Percentiles rank a stretch among this genome's conserved stretches.
Conservation (phyloP, 2,113 vertebrate species). For the Oceanites oceanicus region DNA sequence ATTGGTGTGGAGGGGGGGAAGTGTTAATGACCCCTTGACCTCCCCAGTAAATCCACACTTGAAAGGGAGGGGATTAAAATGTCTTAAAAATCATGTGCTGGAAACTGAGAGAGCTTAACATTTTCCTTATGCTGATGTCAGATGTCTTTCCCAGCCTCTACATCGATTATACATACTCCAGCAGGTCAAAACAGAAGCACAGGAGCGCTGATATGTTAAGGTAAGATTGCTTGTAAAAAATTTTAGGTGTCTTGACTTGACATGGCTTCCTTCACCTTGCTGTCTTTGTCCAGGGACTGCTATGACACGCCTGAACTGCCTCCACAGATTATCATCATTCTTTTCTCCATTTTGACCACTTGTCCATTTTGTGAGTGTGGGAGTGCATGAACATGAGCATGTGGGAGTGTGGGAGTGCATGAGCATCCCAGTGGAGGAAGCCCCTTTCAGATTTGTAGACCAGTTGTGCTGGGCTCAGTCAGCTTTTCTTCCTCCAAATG, state of each 20-base stretch:
- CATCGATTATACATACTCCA: background rate
- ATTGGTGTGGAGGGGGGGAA: background rate
- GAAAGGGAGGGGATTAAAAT: constrained; percentile 29
- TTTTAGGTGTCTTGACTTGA: background rate
- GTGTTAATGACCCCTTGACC: background rate
- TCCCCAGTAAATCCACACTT: background rate
- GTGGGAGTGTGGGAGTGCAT: background rate
- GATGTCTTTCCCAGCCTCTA: background rate
- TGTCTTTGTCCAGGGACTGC: background rate
- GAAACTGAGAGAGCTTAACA: background rate
- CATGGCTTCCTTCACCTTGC: background rate
- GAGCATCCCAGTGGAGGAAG: background rate
- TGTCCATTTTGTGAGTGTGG: background rate
- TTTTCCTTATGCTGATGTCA: constrained; percentile 5
- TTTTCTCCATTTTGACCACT: background rate
- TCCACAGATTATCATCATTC: background rate
- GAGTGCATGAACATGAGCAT: fast-evolving
- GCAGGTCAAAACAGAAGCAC: background rate
- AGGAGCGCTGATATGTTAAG: background rate
- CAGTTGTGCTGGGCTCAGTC: background rate
- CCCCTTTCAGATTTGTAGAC: background rate
- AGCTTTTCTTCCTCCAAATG: background rate
- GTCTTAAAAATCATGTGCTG: constrained; percentile 14
- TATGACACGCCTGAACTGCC: background rate
- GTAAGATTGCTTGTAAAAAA: background rate